Percentiles rank a stretch among this genome's conserved stretches.
Evolutionary conservation across 2,797 vertebrate genomes (phyloP).

Genomic region (Falco rusticolus): DNA sequence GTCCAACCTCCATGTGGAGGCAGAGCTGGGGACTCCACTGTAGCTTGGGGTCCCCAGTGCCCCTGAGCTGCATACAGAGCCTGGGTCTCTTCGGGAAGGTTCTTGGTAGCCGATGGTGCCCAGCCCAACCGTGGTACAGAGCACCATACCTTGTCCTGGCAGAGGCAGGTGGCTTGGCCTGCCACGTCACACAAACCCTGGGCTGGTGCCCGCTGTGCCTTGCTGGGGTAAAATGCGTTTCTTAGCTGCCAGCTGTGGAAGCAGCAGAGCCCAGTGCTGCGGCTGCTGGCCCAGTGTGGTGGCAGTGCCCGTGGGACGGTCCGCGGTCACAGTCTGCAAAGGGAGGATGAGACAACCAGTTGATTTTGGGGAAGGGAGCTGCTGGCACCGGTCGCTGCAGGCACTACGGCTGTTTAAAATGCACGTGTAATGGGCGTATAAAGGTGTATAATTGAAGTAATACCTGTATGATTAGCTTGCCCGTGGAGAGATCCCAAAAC

Average conservation of each 20-base stretch:
- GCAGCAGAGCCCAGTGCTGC: not conserved
- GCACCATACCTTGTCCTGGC: not conserved
- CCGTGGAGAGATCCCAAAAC: not conserved
- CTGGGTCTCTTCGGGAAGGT: not conserved
- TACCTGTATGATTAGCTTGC: not conserved
- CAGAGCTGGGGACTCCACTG: not conserved
- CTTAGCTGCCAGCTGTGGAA: rapidly evolving
- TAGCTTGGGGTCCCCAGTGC: not conserved
- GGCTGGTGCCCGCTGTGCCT: no score
- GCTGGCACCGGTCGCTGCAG: not conserved
- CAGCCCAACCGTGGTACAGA: not conserved
- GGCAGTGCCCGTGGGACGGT: not conserved
- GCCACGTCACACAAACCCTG: not conserved
- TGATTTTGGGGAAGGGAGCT: not conserved
- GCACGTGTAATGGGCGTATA: not conserved
- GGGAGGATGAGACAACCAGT: rapidly evolving
- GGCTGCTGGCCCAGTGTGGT: not conserved
- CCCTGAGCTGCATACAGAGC: rapidly evolving
- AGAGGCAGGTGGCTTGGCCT: not conserved
- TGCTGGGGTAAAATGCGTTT: rapidly evolving
- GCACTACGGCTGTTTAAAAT: not conserved
- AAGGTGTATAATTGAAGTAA: not conserved
- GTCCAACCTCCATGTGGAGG: not conserved
- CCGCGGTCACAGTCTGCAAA: rapidly evolving
- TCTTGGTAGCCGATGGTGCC: not conserved